A percentile compares a stretch with the other conserved stretches of the same genome.
Conservation (phyloP, 2,888 invertebrate genomes). For the Lithophane leautieri region DNA sequence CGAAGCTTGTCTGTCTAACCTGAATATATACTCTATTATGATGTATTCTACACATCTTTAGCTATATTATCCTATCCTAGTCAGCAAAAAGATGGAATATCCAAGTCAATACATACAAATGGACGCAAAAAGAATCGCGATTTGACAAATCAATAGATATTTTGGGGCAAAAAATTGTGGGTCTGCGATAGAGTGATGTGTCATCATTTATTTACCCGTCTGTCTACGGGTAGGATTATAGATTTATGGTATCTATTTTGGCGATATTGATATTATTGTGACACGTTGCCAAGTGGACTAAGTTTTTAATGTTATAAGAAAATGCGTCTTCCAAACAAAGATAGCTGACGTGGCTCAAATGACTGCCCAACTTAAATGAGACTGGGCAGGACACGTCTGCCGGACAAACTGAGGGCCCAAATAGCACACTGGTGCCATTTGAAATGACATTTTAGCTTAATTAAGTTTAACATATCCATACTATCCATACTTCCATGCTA, state of each 20-base stretch:
- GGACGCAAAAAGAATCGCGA: slow-evolving; percentile 26
- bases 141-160: slow-evolving; percentile 31
- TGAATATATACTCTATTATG: not conserved
- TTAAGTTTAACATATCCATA: too few relatives aligned
- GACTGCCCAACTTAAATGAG: too few relatives aligned
- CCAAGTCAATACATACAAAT: slow-evolving; percentile 35
- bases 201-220: slow-evolving; percentile 26
- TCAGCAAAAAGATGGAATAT: slow-evolving; percentile 38
- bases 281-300: not conserved
- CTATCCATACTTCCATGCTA: too few relatives aligned
- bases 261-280: not conserved
- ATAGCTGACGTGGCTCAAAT: too few relatives aligned
- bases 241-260: not conserved
- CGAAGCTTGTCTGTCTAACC: not conserved
- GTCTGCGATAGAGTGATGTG: slow-evolving; percentile 14
- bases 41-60: not conserved
- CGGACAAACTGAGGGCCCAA: too few relatives aligned
- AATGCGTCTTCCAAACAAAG: too few relatives aligned
- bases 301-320: too few relatives aligned
- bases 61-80: not conserved
- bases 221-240: not conserved
- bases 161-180: slow-evolving; percentile 31
- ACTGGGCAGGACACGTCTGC: too few relatives aligned
- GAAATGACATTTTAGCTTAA: too few relatives aligned
- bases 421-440: too few relatives aligned